These are phyloP conservation scores for Aramus guarauna DNA, from an alignment of 2,113 vertebrate genomes.

Conservation along the genomic window DNA sequence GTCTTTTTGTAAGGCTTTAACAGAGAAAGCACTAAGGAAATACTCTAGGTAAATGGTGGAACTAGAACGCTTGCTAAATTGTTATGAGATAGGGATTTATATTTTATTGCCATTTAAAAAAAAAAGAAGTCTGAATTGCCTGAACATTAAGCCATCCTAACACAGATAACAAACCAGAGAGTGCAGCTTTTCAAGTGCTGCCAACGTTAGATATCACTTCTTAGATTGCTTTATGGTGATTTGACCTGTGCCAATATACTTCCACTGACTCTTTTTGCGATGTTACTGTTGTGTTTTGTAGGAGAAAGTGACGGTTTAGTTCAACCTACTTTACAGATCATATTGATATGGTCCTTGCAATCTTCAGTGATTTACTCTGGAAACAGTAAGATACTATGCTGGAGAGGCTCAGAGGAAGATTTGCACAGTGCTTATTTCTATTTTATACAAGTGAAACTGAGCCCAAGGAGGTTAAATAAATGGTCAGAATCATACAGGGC, in stretches of 20 bases:
- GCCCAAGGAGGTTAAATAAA: background rate
- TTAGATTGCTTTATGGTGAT: background rate
- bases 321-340: too few species aligned
- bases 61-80: background rate
- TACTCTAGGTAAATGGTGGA: background rate
- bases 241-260: background rate
- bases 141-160: background rate
- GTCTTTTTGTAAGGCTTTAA: background rate
- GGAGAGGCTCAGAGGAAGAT: background rate
- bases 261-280: background rate
- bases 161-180: background rate
- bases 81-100: background rate
- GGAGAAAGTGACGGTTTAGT: background rate
- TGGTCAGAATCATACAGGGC: background rate
- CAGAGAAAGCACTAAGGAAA: background rate
- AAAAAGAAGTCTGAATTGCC: background rate
- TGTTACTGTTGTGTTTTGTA: background rate
- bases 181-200: background rate
- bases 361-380: background rate
- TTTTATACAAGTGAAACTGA: background rate
- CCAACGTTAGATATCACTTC: background rate
- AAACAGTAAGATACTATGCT: background rate
- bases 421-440: background rate
- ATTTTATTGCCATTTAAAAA: background rate
- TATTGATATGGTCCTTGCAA: background rate